Percentiles rank a stretch among this genome's conserved stretches.
phyloP scores from a whole-genome alignment of 2,888 invertebrate genomes.

The Brachyopa scutellaris region DNA sequence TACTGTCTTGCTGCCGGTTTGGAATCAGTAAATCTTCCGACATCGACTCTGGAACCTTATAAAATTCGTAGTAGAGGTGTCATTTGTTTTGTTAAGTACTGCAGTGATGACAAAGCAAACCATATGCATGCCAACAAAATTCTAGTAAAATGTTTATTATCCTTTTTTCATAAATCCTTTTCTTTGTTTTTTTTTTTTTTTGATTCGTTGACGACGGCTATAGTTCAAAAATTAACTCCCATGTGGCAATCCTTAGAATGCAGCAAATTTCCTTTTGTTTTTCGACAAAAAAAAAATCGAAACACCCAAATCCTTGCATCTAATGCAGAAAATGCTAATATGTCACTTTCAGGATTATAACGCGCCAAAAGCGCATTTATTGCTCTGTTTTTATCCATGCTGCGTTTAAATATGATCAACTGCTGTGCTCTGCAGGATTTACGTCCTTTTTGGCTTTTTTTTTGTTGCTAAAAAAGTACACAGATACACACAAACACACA shows the following conservation, averaged over 20 bases:
- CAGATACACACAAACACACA: not conserved
- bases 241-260: conserved; percentile 37
- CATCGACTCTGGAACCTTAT: too few species aligned
- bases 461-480: not conserved
- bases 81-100: conserved; percentile 39
- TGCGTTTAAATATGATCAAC: conserved; percentile 57
- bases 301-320: conserved; percentile 45
- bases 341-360: conserved; percentile 64
- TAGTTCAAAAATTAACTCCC: conserved; percentile 28
- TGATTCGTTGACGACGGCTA: conserved; percentile 42
- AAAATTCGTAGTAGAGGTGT: too few species aligned
- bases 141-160: conserved; percentile 25
- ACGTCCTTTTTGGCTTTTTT: conserved; percentile 25
- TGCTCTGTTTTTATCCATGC: conserved; percentile 17
- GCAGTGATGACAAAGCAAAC: conserved; percentile 21
- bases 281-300: conserved; percentile 17
- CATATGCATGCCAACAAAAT: conserved; percentile 26
- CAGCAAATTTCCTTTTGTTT: conserved; percentile 47
- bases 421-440: conserved; percentile 57
- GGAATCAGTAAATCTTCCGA: too few species aligned
- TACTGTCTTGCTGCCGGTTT: too few species aligned
- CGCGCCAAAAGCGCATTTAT: conserved; percentile 52
- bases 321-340: conserved; percentile 59
- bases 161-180: conserved; percentile 23
- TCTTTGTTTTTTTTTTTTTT: conserved; percentile 24